Percentiles rank a stretch among this genome's conserved stretches.
Conservation (phyloP, 2,113 vertebrate genomes). For the Callionymus lyra region DNA sequence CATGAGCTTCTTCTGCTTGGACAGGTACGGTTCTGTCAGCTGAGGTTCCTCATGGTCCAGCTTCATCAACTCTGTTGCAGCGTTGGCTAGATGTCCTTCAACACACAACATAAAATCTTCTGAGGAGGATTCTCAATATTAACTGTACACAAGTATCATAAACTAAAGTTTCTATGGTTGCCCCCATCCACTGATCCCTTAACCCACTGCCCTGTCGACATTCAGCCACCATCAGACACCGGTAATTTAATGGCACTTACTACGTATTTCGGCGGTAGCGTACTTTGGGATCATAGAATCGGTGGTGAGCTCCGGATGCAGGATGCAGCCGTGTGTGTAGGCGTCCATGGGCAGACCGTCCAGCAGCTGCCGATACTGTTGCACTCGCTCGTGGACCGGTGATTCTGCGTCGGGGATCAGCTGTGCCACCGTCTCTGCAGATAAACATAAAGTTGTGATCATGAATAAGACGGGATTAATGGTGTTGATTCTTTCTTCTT, state of each 20-base stretch:
- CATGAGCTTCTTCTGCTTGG: conserved; percentile 99
- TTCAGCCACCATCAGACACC: too few species aligned
- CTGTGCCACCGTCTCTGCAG: conserved; percentile 77
- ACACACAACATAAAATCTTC: conserved; percentile 12
- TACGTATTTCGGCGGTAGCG: conserved; percentile 97
- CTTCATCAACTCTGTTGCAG: conserved; percentile 90
- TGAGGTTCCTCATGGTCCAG: conserved; percentile 92
- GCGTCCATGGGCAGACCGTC: conserved; percentile 96
- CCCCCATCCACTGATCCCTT: too few species aligned
- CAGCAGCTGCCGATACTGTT: conserved; percentile 91
- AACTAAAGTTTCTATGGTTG: too few species aligned
- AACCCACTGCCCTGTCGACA: too few species aligned
- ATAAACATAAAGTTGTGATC: background rate
- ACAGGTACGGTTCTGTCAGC: conserved; percentile 94
- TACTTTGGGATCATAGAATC: conserved; percentile 99
- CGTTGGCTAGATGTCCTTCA: conserved; percentile 88
- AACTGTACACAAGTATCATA: too few species aligned
- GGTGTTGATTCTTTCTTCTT: too few species aligned
- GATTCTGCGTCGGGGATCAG: conserved; percentile 83
- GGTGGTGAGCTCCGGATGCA: conserved; percentile 94
- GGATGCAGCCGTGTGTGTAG: conserved; percentile 98
- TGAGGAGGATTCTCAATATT: too few species aligned
- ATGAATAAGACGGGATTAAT: too few species aligned
- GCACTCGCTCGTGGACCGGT: conserved; percentile 74
- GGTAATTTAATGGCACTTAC: conserved; percentile 75